phyloP scores from a whole-genome alignment of 2,888 invertebrate species.

The Eupithecia exiguata region DNA sequence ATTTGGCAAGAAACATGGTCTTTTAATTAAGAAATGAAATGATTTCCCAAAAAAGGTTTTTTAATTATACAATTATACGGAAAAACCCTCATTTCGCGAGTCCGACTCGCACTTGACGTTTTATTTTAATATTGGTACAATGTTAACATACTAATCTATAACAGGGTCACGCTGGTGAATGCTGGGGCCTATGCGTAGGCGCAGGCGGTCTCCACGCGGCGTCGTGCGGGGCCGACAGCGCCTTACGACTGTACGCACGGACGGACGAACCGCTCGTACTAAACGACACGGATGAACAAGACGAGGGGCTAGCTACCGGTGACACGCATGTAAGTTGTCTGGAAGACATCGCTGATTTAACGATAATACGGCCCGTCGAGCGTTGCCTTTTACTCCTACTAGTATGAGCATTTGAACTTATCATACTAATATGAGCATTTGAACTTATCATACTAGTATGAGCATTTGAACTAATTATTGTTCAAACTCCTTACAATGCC shows the following conservation, averaged over 20 bases:
- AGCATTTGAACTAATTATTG: neutral
- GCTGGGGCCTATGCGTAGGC: slow-evolving; percentile 89
- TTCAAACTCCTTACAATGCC: too few relatives aligned
- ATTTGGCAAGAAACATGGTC: too few relatives aligned
- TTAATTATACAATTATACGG: too few relatives aligned
- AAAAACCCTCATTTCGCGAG: too few relatives aligned
- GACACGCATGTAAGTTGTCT: slow-evolving; percentile 78
- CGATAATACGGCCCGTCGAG: neutral
- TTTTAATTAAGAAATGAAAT: too few relatives aligned
- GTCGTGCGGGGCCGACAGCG: slow-evolving; percentile 94
- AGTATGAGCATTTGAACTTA: neutral
- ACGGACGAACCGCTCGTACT: slow-evolving; percentile 95
- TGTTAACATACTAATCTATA: too few relatives aligned
- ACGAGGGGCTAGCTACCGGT: slow-evolving; percentile 91
- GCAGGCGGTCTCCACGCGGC: slow-evolving; percentile 91
- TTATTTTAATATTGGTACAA: too few relatives aligned
- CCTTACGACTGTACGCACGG: slow-evolving; percentile 92
- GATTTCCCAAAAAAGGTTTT: too few relatives aligned
- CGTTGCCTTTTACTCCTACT: neutral
- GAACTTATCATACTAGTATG: neutral
- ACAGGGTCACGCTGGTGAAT: slow-evolving; percentile 92
- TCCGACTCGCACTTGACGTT: too few relatives aligned
- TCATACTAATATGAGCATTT: neutral
- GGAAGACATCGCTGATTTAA: neutral
- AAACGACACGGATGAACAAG: slow-evolving; percentile 95